These are phyloP conservation scores for Entomyzon cyanotis DNA, from an alignment of 2,113 vertebrate genomes.

Conservation along the genomic window DNA sequence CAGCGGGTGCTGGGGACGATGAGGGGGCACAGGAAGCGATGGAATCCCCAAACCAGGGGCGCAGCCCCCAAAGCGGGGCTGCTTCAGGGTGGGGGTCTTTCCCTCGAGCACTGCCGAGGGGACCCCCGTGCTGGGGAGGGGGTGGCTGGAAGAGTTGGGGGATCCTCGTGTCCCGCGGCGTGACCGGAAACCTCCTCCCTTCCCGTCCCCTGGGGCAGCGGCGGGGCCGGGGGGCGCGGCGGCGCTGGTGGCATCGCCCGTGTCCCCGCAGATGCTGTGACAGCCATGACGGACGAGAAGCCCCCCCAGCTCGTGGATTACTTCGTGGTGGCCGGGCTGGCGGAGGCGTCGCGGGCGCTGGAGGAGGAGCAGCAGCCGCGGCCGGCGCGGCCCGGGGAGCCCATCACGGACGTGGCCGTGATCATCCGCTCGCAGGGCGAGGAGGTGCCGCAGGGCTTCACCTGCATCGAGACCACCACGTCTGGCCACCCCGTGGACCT, in stretches of 20 bases:
- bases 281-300: conserved; percentile 88
- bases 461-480: conserved; percentile 89
- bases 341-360: conserved; percentile 71
- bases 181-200: conserved; percentile 38
- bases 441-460: conserved; percentile 94
- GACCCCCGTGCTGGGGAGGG: neutral
- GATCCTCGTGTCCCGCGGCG: neutral
- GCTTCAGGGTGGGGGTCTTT: too few relatives aligned
- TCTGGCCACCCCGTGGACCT: conserved; percentile 88
- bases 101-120: neutral
- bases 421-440: conserved; percentile 88
- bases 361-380: conserved; percentile 80
- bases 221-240: too few relatives aligned
- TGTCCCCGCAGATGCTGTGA: conserved; percentile 66
- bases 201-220: neutral
- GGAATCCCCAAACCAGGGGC: neutral
- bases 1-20: neutral
- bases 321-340: conserved; percentile 90
- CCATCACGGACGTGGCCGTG: conserved; percentile 89
- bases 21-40: neutral
- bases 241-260: neutral
- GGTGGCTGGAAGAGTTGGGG: neutral
- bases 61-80: neutral
- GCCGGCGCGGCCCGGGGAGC: conserved; percentile 76
- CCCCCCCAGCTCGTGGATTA: conserved; percentile 95